Percentiles rank a stretch among this genome's conserved stretches.
Conservation (phyloP, 1,140 invertebrate genomes). For the Panagrolaimus sp. region DNA sequence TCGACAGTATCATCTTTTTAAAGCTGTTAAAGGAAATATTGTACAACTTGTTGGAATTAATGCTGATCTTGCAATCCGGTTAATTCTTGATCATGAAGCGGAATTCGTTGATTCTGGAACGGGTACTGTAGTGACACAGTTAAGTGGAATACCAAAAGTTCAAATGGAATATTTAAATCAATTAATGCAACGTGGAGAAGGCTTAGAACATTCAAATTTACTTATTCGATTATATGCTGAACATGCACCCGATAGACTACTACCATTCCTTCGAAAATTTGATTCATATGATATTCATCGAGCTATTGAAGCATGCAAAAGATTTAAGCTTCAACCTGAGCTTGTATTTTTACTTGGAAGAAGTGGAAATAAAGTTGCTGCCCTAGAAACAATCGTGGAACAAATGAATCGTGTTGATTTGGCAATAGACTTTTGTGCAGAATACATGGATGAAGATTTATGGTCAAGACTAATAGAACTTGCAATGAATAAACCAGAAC, state of each 20-base stretch:
- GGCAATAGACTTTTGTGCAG: conserved; percentile 92
- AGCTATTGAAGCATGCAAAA: conserved; percentile 79
- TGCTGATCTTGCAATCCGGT: conserved; percentile 71
- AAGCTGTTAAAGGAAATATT: conserved; percentile 72
- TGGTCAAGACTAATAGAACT: conserved; percentile 88
- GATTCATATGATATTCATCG: conserved; percentile 84
- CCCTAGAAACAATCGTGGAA: conserved; percentile 72
- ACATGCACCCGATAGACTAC: conserved; percentile 73
- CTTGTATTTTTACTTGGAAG: conserved; percentile 80
- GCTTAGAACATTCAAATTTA: conserved; percentile 41
- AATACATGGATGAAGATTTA: conserved; percentile 83
- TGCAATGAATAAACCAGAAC: conserved; percentile 85
- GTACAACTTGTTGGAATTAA: conserved; percentile 83
- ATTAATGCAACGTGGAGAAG: conserved; percentile 41
- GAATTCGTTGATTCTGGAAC: conserved; percentile 71
- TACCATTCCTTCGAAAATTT: conserved; percentile 78
- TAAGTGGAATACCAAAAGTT: conserved; percentile 70
- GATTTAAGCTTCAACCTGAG: conserved; percentile 80
- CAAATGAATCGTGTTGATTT: conserved; percentile 72
- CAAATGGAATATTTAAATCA: conserved; percentile 42
- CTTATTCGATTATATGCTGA: conserved; percentile 73
- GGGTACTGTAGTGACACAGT: conserved; percentile 64
- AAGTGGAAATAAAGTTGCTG: conserved; percentile 85
- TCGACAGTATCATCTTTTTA: conserved; percentile 47
- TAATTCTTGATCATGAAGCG: conserved; percentile 74